Conservation (phyloP, 1,140 invertebrate species). For the Ericerus pela region DNA sequence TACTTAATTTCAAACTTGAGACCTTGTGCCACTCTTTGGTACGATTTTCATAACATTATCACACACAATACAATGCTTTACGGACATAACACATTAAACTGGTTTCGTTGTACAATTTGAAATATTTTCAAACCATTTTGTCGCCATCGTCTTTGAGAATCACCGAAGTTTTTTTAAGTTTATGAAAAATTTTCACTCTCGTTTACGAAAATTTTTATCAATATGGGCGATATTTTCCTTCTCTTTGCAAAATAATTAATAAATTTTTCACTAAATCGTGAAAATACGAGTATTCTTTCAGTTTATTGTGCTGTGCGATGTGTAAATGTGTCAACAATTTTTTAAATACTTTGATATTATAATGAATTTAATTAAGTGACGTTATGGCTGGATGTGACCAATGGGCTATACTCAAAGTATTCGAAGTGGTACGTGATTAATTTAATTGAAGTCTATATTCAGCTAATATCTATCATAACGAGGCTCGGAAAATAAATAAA, state of each 20-base stretch:
- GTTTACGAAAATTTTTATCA: background rate
- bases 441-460: no score
- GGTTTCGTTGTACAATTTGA: slow-evolving; percentile 2
- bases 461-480: background rate
- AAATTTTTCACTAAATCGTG: background rate
- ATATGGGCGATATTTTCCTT: no score
- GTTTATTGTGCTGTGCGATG: background rate
- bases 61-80: background rate
- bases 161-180: background rate
- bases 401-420: slow-evolving; percentile 4
- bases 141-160: background rate
- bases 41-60: slow-evolving; percentile 9
- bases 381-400: slow-evolving; percentile 5
- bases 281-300: background rate
- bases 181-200: background rate
- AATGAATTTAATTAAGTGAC: background rate
- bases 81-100: background rate
- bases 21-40: slow-evolving; percentile 11
- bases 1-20: slow-evolving; percentile 1
- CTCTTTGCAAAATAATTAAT: background rate
- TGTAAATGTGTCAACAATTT: background rate
- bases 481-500: background rate
- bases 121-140: background rate
- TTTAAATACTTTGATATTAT: no score
- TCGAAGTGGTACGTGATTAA: background rate